Base-by-base conservation (phyloP, 2,888 invertebrate species). In the Leistus spinibarbis region DNA sequence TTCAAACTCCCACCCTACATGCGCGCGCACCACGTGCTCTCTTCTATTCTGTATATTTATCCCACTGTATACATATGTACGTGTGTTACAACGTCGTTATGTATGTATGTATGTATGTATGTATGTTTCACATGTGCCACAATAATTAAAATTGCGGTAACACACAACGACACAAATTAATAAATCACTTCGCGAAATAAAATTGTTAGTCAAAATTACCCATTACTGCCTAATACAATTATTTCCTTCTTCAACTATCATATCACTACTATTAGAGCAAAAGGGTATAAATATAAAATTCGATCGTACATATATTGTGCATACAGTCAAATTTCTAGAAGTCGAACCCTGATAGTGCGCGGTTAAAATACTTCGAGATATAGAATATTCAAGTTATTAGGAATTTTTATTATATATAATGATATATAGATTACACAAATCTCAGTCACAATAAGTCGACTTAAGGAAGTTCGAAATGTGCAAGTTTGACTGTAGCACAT, bases 21-120 rank as follows among this genome's bases (percentile, higher is more conserved):
- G 80, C 83, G 82, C 82, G 81, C 85, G 85, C 85, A 85, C 82
- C 85, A 85, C 84, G 85, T 85, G 85, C 78, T 79, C 76, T 56
- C 72, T 27, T 69, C 20, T 62, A 17, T 60, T 22, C 54, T 27
- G 62, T 19, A 60, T 27, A 68, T 56, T 56, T 56, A 56, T 56
- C 56, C 17, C 13, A 10, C 16, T 19, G 56, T 19, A 19, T 56
- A 56, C 9, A 56, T 56, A 56, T 19, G 13, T 16, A 19, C 16
- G 16, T 16, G 40, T 40, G 40, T 40, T 40, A 40, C 40, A 40
- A 10, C 40, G 40, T 40, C 40, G 40, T 40, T 40, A 40, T 40
- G 40, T 40, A 7, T 13, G 40, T 40, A 40, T 40, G 13, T 40
- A 13, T 40, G 10, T 13, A 13, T 40, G 13, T 40, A 40, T 40